Evolutionary conservation across 1,140 invertebrate species (phyloP).

Genomic region (Ostrea denselamellosa): DNA sequence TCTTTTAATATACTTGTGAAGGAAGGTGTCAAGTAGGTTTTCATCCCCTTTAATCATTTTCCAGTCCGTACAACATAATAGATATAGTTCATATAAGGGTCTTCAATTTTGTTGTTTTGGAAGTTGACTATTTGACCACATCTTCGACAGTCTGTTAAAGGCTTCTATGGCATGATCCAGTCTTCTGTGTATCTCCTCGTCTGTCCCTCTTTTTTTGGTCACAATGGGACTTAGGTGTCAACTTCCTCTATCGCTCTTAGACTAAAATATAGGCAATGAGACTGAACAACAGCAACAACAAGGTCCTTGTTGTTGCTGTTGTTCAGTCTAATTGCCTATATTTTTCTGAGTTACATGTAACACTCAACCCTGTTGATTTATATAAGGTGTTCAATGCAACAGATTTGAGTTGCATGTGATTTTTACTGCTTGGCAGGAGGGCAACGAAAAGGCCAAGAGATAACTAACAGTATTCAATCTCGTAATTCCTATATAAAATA

Average conservation of each 20-base stretch:
- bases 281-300: too few relatives aligned
- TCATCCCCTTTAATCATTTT: neutral
- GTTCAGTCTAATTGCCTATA: slow-evolving; percentile 23
- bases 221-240: neutral
- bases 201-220: neutral
- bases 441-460: too few relatives aligned
- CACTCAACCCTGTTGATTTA: slow-evolving; percentile 30
- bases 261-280: neutral
- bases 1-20: neutral
- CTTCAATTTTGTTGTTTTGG: slow-evolving; percentile 24
- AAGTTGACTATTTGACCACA: neutral
- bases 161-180: neutral
- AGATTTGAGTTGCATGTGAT: slow-evolving; percentile 29
- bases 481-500: too few relatives aligned
- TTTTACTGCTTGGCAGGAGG: slow-evolving; percentile 33
- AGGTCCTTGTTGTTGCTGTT: neutral
- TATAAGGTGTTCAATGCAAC: neutral
- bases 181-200: neutral
- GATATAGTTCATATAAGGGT: slow-evolving; percentile 11
- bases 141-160: neutral
- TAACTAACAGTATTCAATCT: too few relatives aligned
- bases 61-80: slow-evolving; percentile 12
- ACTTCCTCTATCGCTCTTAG: neutral
- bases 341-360: slow-evolving; percentile 36
- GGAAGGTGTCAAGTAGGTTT: slow-evolving; percentile 38